Evolutionary conservation across 2,888 invertebrate genomes (phyloP).

Genomic region (Odontocerum albicorne): DNA sequence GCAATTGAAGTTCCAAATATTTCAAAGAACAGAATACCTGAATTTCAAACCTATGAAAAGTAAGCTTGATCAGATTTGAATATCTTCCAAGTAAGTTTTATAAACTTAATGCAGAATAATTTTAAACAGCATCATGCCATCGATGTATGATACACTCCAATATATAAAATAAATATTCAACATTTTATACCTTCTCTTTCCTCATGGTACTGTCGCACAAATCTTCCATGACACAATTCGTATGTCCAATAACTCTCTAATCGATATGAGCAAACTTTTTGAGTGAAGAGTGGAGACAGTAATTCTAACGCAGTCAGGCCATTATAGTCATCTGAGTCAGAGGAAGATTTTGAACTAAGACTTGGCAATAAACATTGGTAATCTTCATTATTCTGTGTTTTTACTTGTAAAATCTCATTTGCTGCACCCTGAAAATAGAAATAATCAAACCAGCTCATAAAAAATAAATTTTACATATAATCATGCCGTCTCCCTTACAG

Average conservation of each 20-base stretch:
- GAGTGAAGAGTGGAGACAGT: slow-evolving; percentile 73
- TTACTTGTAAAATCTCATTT: slow-evolving; percentile 66
- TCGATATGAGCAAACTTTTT: slow-evolving; percentile 81
- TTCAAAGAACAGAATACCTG: no score
- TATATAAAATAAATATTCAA: no score
- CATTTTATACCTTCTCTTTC: slow-evolving; percentile 83
- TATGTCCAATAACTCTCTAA: slow-evolving; percentile 95
- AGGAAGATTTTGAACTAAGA: slow-evolving; percentile 55
- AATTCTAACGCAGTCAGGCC: slow-evolving; percentile 80
- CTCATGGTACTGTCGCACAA: slow-evolving; percentile 94
- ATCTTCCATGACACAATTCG: slow-evolving; percentile 91
- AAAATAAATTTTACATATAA: background rate
- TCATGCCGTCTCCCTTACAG: no score
- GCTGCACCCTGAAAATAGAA: slow-evolving; percentile 40
- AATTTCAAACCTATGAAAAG: no score
- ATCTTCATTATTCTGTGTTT: slow-evolving; percentile 76
- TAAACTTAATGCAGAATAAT: no score
- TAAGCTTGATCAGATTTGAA: background rate
- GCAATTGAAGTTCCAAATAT: no score
- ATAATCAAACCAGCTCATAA: no score
- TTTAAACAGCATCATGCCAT: no score
- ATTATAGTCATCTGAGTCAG: slow-evolving; percentile 61
- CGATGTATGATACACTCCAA: no score
- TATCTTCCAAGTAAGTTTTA: slow-evolving; percentile 1
- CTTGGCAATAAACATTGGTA: slow-evolving; percentile 83